These are phyloP conservation scores for Aulostomus chinensis DNA, from an alignment of 2,797 vertebrate species.

Conservation along the genomic window DNA sequence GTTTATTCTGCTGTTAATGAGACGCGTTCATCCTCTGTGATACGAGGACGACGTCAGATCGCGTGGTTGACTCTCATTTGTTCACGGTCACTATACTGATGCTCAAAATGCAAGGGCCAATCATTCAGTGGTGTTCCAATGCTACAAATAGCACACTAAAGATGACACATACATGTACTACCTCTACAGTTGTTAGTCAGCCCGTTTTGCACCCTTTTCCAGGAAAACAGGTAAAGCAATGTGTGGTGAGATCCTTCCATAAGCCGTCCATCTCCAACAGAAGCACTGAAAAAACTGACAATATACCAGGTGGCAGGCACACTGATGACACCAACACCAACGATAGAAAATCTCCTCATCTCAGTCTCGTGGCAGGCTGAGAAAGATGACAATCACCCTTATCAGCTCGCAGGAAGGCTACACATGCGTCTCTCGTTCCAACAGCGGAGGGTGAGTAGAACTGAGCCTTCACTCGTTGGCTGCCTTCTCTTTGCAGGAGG, in stretches of 20 bases:
- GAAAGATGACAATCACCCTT: conserved; percentile 25
- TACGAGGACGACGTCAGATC: no score
- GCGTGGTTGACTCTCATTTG: no score
- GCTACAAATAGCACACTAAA: conserved; percentile 39
- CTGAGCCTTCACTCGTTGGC: conserved; percentile 78
- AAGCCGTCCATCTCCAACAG: conserved; percentile 21
- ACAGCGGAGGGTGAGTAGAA: conserved; percentile 19
- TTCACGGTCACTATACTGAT: conserved; percentile 3
- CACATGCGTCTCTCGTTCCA: conserved; percentile 37
- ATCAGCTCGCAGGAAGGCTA: conserved; percentile 31
- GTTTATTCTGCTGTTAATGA: no score
- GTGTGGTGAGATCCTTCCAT: conserved; percentile 22
- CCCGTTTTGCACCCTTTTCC: conserved; percentile 3
- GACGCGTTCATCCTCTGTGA: no score
- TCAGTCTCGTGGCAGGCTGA: conserved; percentile 25
- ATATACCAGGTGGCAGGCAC: conserved; percentile 59
- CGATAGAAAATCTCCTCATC: conserved; percentile 40
- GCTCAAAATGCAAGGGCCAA: neutral
- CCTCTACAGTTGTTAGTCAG: conserved; percentile 9
- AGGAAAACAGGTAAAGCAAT: conserved; percentile 14
- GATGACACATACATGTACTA: neutral
- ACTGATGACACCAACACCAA: conserved; percentile 58
- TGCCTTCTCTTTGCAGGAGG: conserved; percentile 87
- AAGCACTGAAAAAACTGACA: conserved; percentile 30
- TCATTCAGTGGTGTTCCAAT: conserved; percentile 24